These are phyloP conservation scores for Paracyclopina nana DNA, from an alignment of 1,140 invertebrate species.

Conservation along the genomic window DNA sequence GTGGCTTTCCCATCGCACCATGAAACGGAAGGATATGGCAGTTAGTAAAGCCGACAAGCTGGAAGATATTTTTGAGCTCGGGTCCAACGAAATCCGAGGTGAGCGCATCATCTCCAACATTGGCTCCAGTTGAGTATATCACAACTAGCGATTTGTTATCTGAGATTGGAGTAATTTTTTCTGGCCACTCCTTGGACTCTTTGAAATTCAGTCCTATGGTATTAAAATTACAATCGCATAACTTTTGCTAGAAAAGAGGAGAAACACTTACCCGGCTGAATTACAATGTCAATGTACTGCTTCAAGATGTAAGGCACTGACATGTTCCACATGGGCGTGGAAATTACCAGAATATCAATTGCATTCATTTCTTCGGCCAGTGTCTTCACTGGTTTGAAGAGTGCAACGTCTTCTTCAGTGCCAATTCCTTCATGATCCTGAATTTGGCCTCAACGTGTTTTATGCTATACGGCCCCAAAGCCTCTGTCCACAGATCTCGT, in stretches of 20 bases:
- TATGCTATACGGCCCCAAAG: neutral
- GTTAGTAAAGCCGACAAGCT: neutral
- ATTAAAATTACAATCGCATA: no score
- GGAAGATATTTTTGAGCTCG: neutral
- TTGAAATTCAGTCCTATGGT: no score
- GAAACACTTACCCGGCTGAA: neutral
- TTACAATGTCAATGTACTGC: neutral
- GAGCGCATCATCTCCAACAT: neutral
- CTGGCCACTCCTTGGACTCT: no score
- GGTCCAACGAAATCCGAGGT: neutral
- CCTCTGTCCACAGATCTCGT: neutral
- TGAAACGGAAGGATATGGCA: no score
- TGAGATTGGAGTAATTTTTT: neutral
- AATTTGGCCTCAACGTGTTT: neutral
- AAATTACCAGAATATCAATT: neutral
- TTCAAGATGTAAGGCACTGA: neutral
- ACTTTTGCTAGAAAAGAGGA: no score
- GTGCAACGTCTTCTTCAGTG: neutral
- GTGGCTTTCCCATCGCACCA: no score
- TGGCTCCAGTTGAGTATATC: neutral
- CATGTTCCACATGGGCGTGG: neutral
- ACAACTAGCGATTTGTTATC: neutral
- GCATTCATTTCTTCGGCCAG: neutral
- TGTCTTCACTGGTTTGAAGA: neutral
- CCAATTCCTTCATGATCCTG: neutral